Evolutionary conservation across 2,113 vertebrate species (phyloP).

Genomic region (Illadopsis cleaveri): DNA sequence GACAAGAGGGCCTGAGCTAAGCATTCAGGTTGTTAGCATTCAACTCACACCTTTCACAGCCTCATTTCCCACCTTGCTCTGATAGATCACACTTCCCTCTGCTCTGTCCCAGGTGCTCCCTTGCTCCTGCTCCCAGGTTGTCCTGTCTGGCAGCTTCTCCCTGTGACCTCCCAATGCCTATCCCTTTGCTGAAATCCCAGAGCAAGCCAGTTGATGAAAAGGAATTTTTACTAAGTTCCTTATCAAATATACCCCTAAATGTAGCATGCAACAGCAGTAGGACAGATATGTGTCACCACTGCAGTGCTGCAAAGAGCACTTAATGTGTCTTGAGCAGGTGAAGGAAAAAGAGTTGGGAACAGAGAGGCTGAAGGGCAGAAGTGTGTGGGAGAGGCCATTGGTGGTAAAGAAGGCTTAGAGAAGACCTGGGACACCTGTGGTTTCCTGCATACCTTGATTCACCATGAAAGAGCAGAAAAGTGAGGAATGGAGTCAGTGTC

Average conservation of each 20-base stretch:
- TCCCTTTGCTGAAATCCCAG: neutral
- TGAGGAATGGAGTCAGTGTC: neutral
- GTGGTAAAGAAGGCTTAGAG: neutral
- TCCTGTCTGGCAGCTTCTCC: neutral
- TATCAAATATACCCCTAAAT: neutral
- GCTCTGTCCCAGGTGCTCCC: neutral
- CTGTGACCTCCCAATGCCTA: neutral
- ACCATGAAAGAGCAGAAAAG: neutral
- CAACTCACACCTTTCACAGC: neutral
- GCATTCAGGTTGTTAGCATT: neutral
- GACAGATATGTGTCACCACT: neutral
- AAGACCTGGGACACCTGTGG: neutral
- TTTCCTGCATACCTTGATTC: neutral
- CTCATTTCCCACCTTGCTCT: neutral
- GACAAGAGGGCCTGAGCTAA: neutral
- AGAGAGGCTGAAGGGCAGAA: neutral
- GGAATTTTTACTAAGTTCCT: neutral
- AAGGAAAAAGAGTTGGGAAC: neutral
- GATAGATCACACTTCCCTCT: neutral
- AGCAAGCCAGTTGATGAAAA: neutral
- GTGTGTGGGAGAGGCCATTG: accelerated
- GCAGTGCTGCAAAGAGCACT: neutral
- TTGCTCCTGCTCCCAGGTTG: neutral
- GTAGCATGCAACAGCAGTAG: neutral
- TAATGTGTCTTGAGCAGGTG: neutral